Base-by-base conservation (phyloP, 2,888 invertebrate genomes). In the Pegoplata infirma region DNA sequence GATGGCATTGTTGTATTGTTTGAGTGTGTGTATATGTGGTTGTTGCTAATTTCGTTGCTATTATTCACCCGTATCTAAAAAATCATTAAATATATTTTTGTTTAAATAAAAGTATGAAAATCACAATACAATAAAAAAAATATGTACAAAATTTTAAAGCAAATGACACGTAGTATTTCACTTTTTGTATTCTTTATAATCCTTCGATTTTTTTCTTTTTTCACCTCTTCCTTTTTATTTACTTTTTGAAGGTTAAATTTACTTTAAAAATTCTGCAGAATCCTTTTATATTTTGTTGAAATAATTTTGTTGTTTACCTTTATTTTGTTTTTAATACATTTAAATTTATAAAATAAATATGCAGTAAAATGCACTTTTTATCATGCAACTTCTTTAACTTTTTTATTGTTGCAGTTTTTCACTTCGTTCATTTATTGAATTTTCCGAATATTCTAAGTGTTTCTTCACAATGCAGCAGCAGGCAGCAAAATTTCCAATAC, bases 1-100 rank as follows among this genome's bases (percentile, higher is more conserved):
- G 81, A 79, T 66, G 83, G 81, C 83, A 83, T 83, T 61, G 40
- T 2, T n/a, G 6, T 44, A 19, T 55, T 23, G 51, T 51, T n/a
- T 7, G 44, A 8, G 7, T 68, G 25, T 51, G n/a, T 25, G 17
- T 49, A 53, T 16, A 32, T 12, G 19, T 25, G 14, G 6, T 61
- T 51, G 25, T 64, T 53, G 36, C 14, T 61, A n/a, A n/a, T 44
- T 47, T 25, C 25, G 25, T 61, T 16, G 8, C 47, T n/a, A n/a
- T n/a, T n/a, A n/a, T n/a, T n/a, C n/a, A 23, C 47, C n/a, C n/a
- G n/a, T n/a, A n/a, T n/a, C n/a, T n/a, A n/a, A n/a, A n/a, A n/a
- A n/a, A n/a, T n/a, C n/a, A n/a, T n/a, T n/a, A 47, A 28, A 47
- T 28, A 8, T 46, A 46, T 12, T 44, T 14, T 7, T 58, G 12